A percentile compares a stretch with the other conserved stretches of the same genome.
Evolutionary conservation across 1,140 invertebrate species (phyloP).

Genomic region (Solenopsis invicta): DNA sequence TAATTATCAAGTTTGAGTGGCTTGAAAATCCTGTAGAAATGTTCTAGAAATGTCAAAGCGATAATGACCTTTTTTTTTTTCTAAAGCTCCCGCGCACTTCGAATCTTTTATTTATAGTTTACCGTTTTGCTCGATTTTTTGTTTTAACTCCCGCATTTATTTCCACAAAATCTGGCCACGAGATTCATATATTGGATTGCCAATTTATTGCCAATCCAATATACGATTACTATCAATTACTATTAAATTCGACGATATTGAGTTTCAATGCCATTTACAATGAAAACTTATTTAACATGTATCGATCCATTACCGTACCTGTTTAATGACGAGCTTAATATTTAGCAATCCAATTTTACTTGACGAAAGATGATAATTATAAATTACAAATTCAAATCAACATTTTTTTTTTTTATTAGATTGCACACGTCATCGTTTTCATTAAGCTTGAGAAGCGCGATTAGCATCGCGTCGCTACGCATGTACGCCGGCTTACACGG

Average conservation of each 20-base stretch:
- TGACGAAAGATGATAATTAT: not conserved
- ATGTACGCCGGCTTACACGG: slow-evolving; percentile 11
- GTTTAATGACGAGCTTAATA: not conserved
- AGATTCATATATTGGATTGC: slow-evolving; percentile 26
- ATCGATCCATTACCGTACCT: slow-evolving; percentile 32
- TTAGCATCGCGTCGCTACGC: not conserved
- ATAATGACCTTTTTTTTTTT: not conserved
- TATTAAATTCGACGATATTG: slow-evolving; percentile 46
- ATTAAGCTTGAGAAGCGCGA: not conserved
- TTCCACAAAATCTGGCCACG: slow-evolving; percentile 7
- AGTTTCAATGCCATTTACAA: slow-evolving; percentile 52
- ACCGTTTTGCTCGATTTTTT: not conserved
- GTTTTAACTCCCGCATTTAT: slow-evolving; percentile 15
- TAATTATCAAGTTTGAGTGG: not conserved
- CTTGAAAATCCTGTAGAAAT: not conserved
- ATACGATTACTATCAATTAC: slow-evolving; percentile 52
- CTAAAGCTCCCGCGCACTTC: not conserved
- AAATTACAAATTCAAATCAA: not conserved
- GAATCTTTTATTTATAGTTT: not conserved
- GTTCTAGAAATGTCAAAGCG: not conserved
- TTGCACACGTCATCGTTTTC: not conserved
- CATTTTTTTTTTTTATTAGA: not conserved
- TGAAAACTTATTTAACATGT: slow-evolving; percentile 33
- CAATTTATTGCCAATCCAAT: slow-evolving; percentile 29
- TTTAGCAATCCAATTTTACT: not conserved